A percentile compares a stretch with the other conserved stretches of the same genome.
phyloP scores from a whole-genome alignment of 2,797 vertebrate species.

The Hipposideros larvatus region DNA sequence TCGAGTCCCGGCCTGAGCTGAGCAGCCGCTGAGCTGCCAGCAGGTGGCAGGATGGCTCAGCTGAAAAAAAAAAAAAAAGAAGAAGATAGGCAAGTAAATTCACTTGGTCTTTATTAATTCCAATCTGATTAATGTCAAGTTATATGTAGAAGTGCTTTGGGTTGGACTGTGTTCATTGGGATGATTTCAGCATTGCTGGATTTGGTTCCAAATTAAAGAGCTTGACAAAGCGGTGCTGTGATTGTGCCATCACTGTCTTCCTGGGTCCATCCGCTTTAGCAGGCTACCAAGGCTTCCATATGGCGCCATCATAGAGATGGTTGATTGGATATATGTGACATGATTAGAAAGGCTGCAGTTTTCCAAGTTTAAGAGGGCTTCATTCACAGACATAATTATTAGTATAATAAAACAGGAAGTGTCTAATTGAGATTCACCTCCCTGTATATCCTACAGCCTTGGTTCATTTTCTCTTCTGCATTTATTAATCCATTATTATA shows the following conservation, averaged over 20 bases:
- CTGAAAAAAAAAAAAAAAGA: too few relatives aligned
- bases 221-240: background rate
- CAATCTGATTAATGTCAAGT: background rate
- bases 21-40: too few relatives aligned
- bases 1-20: too few relatives aligned
- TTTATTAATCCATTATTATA: conserved; percentile 83
- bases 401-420: conserved; percentile 37
- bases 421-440: background rate
- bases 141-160: background rate
- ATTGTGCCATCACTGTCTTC: conserved; percentile 41
- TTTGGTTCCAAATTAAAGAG: conserved; percentile 50
- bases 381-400: background rate
- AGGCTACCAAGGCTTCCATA: background rate
- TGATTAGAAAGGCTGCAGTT: background rate
- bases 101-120: background rate
- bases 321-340: background rate
- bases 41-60: too few relatives aligned
- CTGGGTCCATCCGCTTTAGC: background rate
- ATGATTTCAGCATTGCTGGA: conserved; percentile 16
- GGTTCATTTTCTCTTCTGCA: conserved; percentile 59
- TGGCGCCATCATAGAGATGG: background rate
- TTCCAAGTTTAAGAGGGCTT: conserved; percentile 46
- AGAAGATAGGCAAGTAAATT: background rate
- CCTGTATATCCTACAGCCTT: conserved; percentile 11
- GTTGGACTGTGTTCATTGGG: background rate